phyloP scores from a whole-genome alignment of 2,888 invertebrate genomes.

The Caenorhabditis afra region DNA sequence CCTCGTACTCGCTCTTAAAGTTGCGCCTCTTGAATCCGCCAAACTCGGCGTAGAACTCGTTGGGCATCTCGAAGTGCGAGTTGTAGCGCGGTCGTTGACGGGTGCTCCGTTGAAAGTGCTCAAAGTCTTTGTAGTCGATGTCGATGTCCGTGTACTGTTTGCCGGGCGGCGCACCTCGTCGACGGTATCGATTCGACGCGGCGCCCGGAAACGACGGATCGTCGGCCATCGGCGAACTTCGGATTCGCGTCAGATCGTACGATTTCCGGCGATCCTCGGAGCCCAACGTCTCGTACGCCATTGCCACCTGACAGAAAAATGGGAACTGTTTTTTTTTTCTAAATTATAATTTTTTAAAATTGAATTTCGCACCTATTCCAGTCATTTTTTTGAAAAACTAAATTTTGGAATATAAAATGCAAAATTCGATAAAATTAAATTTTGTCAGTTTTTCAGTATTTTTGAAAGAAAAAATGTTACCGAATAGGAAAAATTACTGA shows the following conservation, averaged over 20 bases:
- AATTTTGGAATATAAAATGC: neutral
- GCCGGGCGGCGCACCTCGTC: conserved; percentile 13
- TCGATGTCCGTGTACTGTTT: conserved; percentile 77
- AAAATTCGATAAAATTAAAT: no score
- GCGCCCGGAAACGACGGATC: conserved; percentile 12
- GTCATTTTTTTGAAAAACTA: neutral
- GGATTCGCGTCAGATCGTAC: conserved; percentile 63
- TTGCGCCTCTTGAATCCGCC: conserved; percentile 64
- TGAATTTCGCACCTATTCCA: neutral
- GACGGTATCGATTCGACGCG: conserved; percentile 24
- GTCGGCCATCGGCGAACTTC: conserved; percentile 41
- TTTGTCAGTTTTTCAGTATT: no score
- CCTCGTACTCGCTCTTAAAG: conserved; percentile 68
- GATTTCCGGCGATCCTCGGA: conserved; percentile 72
- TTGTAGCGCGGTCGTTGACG: conserved; percentile 66
- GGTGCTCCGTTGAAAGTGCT: conserved; percentile 75
- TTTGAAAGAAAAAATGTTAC: no score
- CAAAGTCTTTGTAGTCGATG: conserved; percentile 78
- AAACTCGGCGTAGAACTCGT: conserved; percentile 72
- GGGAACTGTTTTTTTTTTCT: no score
- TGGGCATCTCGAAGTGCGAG: conserved; percentile 72
- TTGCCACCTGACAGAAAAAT: conserved; percentile 67
- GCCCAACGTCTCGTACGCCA: conserved; percentile 76
- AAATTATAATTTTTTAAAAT: conserved; percentile 8
- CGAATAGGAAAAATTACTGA: no score